Evolutionary conservation across 2,113 vertebrate species (phyloP), one percentile per base, ranked within the genome.

Genomic region (Pteropus alecto): DNA sequence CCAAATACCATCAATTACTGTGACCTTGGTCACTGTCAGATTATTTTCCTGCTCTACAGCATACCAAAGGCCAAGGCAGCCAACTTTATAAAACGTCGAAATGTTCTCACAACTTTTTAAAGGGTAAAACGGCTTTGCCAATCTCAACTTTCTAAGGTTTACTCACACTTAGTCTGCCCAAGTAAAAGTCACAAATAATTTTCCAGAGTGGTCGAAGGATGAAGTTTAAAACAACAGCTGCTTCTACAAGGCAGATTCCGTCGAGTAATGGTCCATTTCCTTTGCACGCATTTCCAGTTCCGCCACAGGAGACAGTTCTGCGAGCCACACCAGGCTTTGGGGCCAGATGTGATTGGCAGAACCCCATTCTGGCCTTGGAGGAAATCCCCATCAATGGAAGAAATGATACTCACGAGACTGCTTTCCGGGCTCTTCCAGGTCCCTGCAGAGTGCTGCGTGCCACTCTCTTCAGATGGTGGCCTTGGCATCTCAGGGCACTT

Each of bases 61-160:
- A 4, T 0, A 2, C 33, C 26, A 28, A 13, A 68, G 0, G 33
- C 28, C 70, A 18, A 3, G 0, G 26, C 33, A 15, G 87, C 24
- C 38, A 41, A 0, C 26, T 58, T 51, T 13, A 5, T 11, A 12
- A 70, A 56, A 12, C 11, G 15, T 35, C 3, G 30, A 26, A 65
- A 13, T 5, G 12, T 24, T 12, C 19, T 61, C 21, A 85, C 51
- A 33, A 18, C 38, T 11, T 16, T 65, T 58, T n/a, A 14, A 74
- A 74, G 76, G 83, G 19, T 56, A 43, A 54, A n/a, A 43, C n/a
- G 22, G 24, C 61, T 78, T 15, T 1, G 3, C 38, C 68, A 58
- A 43, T 35, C 68, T 73, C 61, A 41, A 51, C 38, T 88, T 56
- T 73, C 35, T 30, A 46, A 46, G 35, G 7, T 35, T 22, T 35